These are phyloP conservation scores for Acanthoscelides obtectus DNA, from an alignment of 2,888 invertebrate genomes.

Conservation along the genomic window DNA sequence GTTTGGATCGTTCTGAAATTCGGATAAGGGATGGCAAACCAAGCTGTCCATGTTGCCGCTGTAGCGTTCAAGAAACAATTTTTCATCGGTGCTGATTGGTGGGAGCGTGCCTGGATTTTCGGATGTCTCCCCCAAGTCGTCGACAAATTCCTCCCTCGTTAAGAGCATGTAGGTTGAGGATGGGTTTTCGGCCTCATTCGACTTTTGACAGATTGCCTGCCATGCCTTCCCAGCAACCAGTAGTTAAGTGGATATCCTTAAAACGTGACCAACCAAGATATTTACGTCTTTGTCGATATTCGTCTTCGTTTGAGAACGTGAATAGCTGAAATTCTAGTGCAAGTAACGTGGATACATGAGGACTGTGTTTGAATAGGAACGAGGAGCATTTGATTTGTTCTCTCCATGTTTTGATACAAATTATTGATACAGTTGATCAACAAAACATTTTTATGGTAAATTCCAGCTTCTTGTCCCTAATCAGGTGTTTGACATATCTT, in stretches of 20 bases:
- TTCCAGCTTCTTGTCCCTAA: too few species aligned
- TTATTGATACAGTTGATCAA: too few species aligned
- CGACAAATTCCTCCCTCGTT: neutral
- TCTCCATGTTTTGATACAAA: neutral
- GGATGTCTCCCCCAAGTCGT: neutral
- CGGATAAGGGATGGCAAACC: neutral
- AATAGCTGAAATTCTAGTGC: neutral
- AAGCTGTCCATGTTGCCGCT: neutral
- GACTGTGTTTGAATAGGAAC: neutral
- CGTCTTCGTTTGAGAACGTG: neutral
- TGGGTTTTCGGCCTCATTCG: neutral
- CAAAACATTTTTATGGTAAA: too few species aligned
- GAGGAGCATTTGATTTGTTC: neutral
- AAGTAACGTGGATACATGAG: neutral
- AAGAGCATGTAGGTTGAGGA: neutral
- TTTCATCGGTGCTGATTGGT: neutral
- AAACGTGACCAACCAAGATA: neutral
- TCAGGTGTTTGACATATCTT: too few species aligned
- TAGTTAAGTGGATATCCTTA: neutral
- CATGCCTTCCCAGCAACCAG: constrained; percentile 3
- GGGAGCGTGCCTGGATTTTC: neutral
- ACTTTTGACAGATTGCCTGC: constrained; percentile 6
- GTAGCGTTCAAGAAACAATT: neutral
- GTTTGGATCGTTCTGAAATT: too few species aligned
- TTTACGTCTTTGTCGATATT: neutral